Evolutionary conservation across 2,113 vertebrate genomes (phyloP).

Genomic region (Todiramphus saurophagus): DNA sequence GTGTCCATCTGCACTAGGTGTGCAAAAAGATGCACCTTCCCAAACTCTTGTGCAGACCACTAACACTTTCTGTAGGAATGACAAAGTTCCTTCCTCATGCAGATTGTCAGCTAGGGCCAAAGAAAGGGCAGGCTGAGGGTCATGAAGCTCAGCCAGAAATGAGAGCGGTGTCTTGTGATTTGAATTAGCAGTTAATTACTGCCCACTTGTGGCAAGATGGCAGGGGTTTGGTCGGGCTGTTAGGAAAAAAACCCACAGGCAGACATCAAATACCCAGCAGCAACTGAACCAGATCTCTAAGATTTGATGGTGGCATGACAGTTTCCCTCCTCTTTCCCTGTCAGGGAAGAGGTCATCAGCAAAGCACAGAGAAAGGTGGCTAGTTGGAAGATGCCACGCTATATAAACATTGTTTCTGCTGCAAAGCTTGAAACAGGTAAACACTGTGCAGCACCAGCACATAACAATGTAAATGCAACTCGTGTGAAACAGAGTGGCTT

Average conservation of each 20-base stretch:
- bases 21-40: fast-evolving
- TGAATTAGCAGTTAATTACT: conserved; percentile 10
- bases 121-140: not conserved
- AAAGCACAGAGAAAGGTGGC: not conserved
- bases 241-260: not conserved
- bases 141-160: not conserved
- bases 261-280: not conserved
- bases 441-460: not conserved
- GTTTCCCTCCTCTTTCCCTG: not conserved
- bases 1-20: fast-evolving
- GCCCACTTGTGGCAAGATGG: conserved; percentile 1
- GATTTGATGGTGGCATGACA: fast-evolving
- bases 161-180: not conserved
- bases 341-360: not conserved
- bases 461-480: not conserved
- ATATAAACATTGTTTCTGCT: not conserved
- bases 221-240: not conserved
- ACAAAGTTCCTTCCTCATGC: fast-evolving
- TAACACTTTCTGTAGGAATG: not conserved
- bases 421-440: not conserved
- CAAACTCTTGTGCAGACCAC: fast-evolving
- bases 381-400: not conserved
- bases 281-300: not conserved
- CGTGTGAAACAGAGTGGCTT: not conserved
- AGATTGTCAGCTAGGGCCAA: not conserved